Conservation (phyloP, 2,113 vertebrate genomes). For the Myanophis thanlyinensis region DNA sequence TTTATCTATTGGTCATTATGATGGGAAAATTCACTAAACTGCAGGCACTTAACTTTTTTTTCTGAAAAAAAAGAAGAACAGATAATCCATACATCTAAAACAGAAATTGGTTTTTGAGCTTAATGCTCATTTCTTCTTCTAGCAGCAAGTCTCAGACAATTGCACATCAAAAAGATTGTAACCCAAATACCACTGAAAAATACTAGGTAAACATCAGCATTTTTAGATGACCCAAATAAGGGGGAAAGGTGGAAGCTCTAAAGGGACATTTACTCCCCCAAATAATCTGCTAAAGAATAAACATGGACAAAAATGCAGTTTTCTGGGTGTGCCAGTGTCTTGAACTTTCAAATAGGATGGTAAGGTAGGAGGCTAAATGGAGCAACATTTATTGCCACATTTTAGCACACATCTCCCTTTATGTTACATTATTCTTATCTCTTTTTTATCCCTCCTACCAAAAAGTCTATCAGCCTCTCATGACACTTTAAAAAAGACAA, state of each 20-base stretch:
- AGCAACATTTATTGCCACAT: not conserved
- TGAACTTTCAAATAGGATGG: not conserved
- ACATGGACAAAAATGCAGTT: not conserved
- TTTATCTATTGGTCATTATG: not conserved
- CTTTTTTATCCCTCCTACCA: not conserved
- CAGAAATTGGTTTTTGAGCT: not conserved
- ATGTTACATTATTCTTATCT: not conserved
- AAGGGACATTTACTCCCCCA: not conserved
- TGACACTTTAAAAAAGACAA: not conserved
- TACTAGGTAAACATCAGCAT: not conserved
- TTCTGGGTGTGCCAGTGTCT: not conserved
- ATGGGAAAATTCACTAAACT: not conserved
- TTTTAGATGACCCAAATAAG: not conserved
- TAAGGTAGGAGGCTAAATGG: not conserved
- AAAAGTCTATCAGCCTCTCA: not conserved
- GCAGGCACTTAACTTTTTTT: not conserved
- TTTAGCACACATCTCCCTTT: not conserved
- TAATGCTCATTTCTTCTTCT: not conserved
- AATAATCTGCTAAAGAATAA: not conserved
- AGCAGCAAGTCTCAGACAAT: not conserved
- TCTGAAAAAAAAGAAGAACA: not conserved
- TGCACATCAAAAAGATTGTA: not conserved
- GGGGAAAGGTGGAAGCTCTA: not conserved
- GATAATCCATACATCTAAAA: not conserved
- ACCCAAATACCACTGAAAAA: not conserved